These are phyloP conservation scores for Tetraneura akinire DNA, from an alignment of 1,140 invertebrate genomes.

Conservation along the genomic window DNA sequence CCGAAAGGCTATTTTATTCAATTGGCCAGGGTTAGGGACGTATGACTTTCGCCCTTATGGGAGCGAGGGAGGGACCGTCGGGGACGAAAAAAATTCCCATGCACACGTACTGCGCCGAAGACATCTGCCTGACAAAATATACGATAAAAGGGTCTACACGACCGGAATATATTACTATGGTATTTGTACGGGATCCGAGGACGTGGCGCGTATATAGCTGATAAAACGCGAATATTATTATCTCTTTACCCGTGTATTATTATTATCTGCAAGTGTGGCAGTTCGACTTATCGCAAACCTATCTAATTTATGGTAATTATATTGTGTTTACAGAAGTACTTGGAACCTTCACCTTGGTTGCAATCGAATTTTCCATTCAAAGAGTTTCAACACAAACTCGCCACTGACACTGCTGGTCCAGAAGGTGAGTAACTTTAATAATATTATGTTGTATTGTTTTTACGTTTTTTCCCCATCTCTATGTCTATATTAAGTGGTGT, in stretches of 20 bases:
- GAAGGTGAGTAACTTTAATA: conserved; percentile 44
- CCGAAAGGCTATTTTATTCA: conserved; percentile 41
- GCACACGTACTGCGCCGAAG: not conserved
- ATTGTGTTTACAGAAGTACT: conserved; percentile 23
- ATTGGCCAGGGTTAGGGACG: conserved; percentile 31
- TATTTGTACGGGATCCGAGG: too few species aligned
- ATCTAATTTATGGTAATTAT: too few species aligned
- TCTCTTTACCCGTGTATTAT: too few species aligned
- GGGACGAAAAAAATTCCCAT: not conserved
- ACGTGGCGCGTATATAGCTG: too few species aligned
- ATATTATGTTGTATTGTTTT: not conserved
- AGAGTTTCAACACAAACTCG: conserved; percentile 44
- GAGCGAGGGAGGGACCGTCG: not conserved
- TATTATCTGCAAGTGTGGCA: too few species aligned
- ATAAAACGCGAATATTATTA: too few species aligned
- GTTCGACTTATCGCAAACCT: too few species aligned
- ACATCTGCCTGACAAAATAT: conserved; percentile 50
- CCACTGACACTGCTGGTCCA: conserved; percentile 49
- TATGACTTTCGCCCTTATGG: conserved; percentile 41
- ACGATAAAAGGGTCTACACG: conserved; percentile 47
- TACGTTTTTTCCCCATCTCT: not conserved
- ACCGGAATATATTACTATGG: conserved; percentile 42
- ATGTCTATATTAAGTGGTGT: not conserved
- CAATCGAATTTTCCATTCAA: conserved; percentile 41
- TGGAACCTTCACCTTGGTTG: conserved; percentile 46